Conservation (phyloP, 2,888 invertebrate species). For the Sinelater perroti region DNA sequence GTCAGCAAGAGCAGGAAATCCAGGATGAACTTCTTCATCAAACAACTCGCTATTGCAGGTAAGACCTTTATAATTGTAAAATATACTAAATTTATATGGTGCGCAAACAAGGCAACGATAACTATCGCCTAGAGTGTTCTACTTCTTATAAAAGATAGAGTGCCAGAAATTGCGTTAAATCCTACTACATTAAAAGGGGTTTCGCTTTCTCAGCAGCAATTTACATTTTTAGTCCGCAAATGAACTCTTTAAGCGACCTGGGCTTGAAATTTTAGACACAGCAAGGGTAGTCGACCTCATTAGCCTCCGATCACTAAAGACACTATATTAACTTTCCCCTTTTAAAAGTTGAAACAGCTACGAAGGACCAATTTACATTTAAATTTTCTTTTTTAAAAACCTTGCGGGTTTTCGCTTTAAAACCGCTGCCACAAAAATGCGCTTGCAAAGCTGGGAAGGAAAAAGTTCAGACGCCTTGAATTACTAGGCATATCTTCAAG, state of each 20-base stretch:
- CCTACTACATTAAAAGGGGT: conserved; percentile 14
- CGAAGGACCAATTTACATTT: conserved; percentile 2
- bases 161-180: conserved; percentile 6
- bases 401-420: too few species aligned
- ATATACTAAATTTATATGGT: background rate
- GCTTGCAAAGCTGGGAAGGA: background rate
- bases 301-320: conserved; percentile 2
- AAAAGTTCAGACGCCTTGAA: conserved; percentile 10
- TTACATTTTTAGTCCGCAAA: conserved; percentile 24
- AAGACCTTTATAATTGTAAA: conserved; percentile 45
- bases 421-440: background rate
- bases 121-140: background rate
- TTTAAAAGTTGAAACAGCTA: background rate
- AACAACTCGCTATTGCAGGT: conserved; percentile 75
- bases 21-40: conserved; percentile 77
- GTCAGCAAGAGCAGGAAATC: conserved; percentile 70
- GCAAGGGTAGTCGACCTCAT: background rate
- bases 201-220: conserved; percentile 17
- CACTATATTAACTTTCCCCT: conserved; percentile 16
- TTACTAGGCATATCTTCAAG: conserved; percentile 10
- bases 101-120: too few species aligned
- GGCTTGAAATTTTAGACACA: conserved; percentile 3
- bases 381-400: conserved; percentile 2
- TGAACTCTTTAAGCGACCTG: conserved; percentile 10
- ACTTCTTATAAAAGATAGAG: conserved; percentile 1